These are phyloP conservation scores for Sarcophaga rosellei DNA, from an alignment of 2,888 invertebrate species.

Conservation along the genomic window DNA sequence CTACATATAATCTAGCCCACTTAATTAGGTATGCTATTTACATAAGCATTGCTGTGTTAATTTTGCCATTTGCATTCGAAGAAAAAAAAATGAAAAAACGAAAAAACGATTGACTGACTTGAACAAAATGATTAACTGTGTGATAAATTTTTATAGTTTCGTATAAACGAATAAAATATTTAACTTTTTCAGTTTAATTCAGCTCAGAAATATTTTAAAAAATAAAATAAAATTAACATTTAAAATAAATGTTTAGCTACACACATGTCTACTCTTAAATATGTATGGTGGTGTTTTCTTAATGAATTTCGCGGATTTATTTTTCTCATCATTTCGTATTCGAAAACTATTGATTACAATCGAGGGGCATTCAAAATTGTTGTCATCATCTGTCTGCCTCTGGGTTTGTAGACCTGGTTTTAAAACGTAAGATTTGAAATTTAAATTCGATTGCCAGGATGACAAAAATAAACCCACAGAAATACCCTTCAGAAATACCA, in stretches of 20 bases:
- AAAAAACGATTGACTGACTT: neutral
- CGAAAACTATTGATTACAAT: constrained; percentile 44
- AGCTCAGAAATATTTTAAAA: constrained; percentile 8
- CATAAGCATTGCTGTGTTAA: constrained; percentile 7
- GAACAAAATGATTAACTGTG: constrained; percentile 60
- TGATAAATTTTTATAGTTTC: constrained; percentile 47
- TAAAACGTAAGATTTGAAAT: neutral
- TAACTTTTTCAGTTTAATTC: constrained; percentile 27
- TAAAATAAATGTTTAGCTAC: neutral
- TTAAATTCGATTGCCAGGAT: neutral
- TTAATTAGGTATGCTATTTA: constrained; percentile 7
- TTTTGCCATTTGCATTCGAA: constrained; percentile 30
- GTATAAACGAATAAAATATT: constrained; percentile 28
- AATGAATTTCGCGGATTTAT: constrained; percentile 46
- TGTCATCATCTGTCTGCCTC: neutral
- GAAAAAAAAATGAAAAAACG: neutral
- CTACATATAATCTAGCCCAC: neutral
- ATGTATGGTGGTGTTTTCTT: neutral
- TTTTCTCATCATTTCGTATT: constrained; percentile 63
- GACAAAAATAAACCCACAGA: neutral
- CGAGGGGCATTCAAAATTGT: neutral
- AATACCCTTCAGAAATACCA: no score
- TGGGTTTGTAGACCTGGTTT: neutral
- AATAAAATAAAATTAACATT: neutral
- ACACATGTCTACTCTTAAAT: neutral